Evolutionary conservation across 2,113 vertebrate genomes (phyloP).

Genomic region (Otocyon megalotis): DNA sequence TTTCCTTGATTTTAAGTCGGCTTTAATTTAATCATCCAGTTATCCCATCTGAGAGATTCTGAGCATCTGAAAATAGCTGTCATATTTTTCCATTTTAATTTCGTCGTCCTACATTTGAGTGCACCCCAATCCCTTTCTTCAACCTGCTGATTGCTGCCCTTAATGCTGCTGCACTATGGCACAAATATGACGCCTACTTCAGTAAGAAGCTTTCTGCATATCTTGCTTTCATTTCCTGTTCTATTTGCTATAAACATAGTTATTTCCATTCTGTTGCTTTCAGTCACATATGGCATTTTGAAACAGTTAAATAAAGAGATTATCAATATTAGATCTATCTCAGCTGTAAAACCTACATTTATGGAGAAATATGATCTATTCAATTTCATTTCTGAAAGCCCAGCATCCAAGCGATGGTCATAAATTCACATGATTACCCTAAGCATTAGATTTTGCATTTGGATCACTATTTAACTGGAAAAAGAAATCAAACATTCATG

Average conservation of each 20-base stretch:
- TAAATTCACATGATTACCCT: constrained; percentile 80
- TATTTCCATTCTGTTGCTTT: constrained; percentile 79
- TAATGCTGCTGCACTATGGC: not conserved
- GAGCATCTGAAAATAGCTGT: not conserved
- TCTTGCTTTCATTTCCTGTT: constrained; percentile 71
- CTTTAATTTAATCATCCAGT: constrained; percentile 23
- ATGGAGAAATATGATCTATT: constrained; percentile 78
- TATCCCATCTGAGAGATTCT: constrained; percentile 34
- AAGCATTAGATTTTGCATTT: constrained; percentile 81
- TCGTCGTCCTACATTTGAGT: not conserved
- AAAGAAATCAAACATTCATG: constrained; percentile 72
- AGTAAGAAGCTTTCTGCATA: constrained; percentile 39
- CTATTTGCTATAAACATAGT: constrained; percentile 74
- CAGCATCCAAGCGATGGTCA: constrained; percentile 51
- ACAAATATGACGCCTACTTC: not conserved
- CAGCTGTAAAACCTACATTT: constrained; percentile 75
- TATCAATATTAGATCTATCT: constrained; percentile 82
- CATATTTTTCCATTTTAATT: constrained; percentile 55
- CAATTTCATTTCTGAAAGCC: constrained; percentile 76
- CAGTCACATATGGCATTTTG: constrained; percentile 77
- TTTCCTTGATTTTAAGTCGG: not conserved
- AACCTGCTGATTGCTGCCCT: not conserved
- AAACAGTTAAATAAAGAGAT: constrained; percentile 84
- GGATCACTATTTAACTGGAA: constrained; percentile 78
- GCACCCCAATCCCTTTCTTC: not conserved